Percentiles rank a stretch among this genome's conserved stretches.
Conservation (phyloP, 2,888 invertebrate genomes). For the Deilephila elpenor region DNA sequence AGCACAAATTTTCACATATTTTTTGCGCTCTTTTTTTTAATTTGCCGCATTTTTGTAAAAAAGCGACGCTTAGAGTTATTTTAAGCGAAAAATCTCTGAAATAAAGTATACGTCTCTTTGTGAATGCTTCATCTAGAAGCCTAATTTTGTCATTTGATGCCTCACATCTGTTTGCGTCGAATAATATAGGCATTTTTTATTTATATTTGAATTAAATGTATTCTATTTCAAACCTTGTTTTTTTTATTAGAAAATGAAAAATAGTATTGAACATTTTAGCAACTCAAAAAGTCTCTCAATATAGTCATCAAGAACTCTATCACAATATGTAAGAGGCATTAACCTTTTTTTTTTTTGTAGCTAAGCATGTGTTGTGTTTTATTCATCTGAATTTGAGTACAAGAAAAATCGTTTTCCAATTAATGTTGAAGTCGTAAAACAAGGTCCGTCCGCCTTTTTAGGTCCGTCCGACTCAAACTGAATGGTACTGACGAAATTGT, state of each 20-base stretch:
- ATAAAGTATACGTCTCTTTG: constrained; percentile 42
- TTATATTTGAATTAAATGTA: background rate
- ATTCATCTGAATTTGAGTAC: background rate
- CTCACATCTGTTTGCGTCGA: constrained; percentile 57
- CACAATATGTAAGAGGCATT: too few relatives aligned
- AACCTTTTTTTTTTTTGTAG: too few relatives aligned
- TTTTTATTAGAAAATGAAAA: too few relatives aligned
- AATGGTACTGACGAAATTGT: too few relatives aligned
- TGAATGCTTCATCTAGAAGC: constrained; percentile 54
- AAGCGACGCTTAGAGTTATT: background rate
- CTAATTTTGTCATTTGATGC: constrained; percentile 70
- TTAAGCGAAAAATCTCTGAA: background rate
- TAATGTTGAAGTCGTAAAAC: background rate
- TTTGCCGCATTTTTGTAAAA: background rate
- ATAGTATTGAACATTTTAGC: too few relatives aligned
- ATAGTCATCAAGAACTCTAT: too few relatives aligned
- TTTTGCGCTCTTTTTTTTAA: background rate
- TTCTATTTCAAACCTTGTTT: too few relatives aligned
- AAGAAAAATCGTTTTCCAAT: background rate
- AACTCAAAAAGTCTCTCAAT: too few relatives aligned
- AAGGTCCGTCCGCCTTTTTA: too few relatives aligned
- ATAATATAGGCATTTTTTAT: constrained; percentile 48
- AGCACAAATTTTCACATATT: background rate
- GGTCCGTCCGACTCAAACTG: background rate
- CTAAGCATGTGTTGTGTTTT: too few relatives aligned